Conservation (phyloP, 1,140 invertebrate species). For the Bicyclus anynana region DNA sequence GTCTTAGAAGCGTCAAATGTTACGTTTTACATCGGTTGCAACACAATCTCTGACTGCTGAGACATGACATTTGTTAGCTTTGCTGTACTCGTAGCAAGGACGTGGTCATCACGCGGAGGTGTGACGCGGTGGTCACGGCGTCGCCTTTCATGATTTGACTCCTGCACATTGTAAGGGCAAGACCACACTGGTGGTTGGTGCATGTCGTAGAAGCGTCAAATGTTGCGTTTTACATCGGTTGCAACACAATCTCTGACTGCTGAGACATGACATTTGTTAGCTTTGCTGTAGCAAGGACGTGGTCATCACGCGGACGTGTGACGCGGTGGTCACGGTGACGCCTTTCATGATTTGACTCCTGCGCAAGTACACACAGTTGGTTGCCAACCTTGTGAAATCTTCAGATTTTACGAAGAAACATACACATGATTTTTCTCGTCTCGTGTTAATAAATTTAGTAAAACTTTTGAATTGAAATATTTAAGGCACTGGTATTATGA, state of each 20-base stretch:
- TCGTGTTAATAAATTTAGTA: too few species aligned
- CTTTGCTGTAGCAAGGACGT: conserved; percentile 41
- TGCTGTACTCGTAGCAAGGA: conserved; percentile 33
- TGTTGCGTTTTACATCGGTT: conserved; percentile 11
- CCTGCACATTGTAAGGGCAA: too few species aligned
- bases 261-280: conserved; percentile 17
- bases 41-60: conserved; percentile 1
- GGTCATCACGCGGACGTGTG: conserved; percentile 45
- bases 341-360: conserved; percentile 28
- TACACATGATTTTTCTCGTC: too few species aligned
- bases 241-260: conserved; percentile 7
- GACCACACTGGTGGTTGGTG: too few species aligned
- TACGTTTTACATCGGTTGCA: conserved; percentile 13
- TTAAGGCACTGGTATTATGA: too few species aligned
- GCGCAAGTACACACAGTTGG: too few species aligned
- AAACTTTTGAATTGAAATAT: too few species aligned
- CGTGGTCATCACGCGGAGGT: conserved; percentile 45
- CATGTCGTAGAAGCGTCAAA: too few species aligned
- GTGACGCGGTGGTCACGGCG: conserved; percentile 46
- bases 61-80: conserved; percentile 22
- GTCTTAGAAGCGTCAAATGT: conserved; percentile 13
- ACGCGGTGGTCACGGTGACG: conserved; percentile 41
- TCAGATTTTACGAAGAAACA: too few species aligned
- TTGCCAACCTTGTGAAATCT: too few species aligned
- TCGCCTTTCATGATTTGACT: conserved; percentile 27